Conservation (phyloP, 2,888 invertebrate genomes). For the Eubasilissa splendida region DNA sequence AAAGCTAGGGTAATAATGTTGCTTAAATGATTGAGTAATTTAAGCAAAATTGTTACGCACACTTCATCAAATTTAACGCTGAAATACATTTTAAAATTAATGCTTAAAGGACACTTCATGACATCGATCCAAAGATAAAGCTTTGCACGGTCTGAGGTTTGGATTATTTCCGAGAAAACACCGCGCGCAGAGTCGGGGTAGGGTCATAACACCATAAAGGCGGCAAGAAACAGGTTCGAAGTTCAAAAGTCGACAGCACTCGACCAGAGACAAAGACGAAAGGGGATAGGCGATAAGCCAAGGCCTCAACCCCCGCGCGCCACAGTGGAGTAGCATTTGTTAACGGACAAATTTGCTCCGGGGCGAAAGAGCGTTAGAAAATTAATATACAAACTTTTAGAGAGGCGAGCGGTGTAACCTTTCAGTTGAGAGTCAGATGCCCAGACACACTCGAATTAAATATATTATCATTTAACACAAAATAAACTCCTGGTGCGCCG, state of each 20-base stretch:
- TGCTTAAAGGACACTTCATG: too few species aligned
- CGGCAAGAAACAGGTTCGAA: constrained; percentile 40
- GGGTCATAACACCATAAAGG: constrained; percentile 47
- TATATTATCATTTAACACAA: too few species aligned
- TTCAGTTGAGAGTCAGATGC: background rate
- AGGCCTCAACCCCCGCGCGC: background rate
- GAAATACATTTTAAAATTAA: too few species aligned
- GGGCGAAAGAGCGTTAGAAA: too few species aligned
- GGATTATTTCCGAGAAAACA: background rate
- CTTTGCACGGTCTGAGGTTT: background rate
- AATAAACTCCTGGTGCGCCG: too few species aligned
- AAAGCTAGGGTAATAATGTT: too few species aligned
- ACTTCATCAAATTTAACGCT: too few species aligned
- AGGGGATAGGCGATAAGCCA: constrained; percentile 25
- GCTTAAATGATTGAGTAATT: too few species aligned
- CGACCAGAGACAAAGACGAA: constrained; percentile 37
- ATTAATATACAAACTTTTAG: too few species aligned
- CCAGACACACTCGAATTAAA: background rate
- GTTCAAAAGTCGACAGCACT: constrained; percentile 49
- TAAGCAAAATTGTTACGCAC: too few species aligned
- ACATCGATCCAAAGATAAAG: background rate
- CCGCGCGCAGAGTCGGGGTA: constrained; percentile 12
- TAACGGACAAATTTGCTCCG: too few species aligned
- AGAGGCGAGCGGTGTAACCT: too few species aligned
- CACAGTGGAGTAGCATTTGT: background rate